phyloP scores from a whole-genome alignment of 2,888 invertebrate species.

The Drosophila meridiana region DNA sequence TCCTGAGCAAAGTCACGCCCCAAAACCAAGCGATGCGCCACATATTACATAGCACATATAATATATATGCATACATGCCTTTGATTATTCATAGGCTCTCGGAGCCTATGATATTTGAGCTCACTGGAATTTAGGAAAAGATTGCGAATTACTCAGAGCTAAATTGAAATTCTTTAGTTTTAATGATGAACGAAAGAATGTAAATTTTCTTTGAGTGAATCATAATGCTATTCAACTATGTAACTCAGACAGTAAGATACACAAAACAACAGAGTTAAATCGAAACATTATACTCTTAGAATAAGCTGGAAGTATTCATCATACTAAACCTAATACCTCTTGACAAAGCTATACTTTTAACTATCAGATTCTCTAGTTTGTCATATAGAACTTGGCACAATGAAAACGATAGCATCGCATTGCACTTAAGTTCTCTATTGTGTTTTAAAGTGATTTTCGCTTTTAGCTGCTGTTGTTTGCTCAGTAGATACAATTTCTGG shows the following conservation, averaged over 20 bases:
- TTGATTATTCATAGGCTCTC: constrained; percentile 8
- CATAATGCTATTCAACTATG: neutral
- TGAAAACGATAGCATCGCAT: constrained; percentile 6
- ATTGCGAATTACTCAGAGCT: neutral
- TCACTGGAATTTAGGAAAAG: neutral
- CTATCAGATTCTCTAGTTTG: no score
- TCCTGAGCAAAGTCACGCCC: constrained; percentile 44
- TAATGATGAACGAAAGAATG: neutral
- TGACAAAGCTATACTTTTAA: neutral
- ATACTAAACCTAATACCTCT: neutral
- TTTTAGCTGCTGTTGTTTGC: constrained; percentile 19
- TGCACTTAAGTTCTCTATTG: constrained; percentile 10
- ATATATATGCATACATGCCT: constrained; percentile 15
- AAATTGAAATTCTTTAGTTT: neutral
- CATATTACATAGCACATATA: constrained; percentile 7
- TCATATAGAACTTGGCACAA: neutral
- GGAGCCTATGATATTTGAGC: constrained; percentile 10
- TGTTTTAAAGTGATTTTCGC: constrained; percentile 37
- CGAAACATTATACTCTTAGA: neutral
- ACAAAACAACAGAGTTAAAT: neutral
- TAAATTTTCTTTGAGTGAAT: neutral
- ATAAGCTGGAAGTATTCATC: neutral
- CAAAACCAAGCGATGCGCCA: constrained; percentile 26
- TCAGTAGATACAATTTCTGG: constrained; percentile 2
- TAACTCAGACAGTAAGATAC: neutral